These are phyloP conservation scores for Acrobeloides nanus DNA, from an alignment of 2,888 invertebrate species.

Conservation along the genomic window DNA sequence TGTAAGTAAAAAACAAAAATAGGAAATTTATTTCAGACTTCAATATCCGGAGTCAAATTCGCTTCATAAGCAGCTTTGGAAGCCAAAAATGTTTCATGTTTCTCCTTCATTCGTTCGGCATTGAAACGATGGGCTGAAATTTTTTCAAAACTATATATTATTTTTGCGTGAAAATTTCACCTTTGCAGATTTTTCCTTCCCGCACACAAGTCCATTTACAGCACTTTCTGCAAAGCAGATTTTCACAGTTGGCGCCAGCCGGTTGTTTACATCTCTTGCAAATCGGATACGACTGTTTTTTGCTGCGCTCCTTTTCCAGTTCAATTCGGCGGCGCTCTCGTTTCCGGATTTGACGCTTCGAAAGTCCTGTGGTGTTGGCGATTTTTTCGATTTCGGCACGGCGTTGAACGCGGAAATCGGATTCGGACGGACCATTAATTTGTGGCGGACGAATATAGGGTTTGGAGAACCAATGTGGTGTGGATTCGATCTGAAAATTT, in stretches of 20 bases:
- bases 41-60: no score
- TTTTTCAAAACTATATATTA: neutral
- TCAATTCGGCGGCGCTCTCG: constrained; percentile 21
- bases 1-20: no score
- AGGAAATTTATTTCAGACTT: no score
- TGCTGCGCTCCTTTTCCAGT: constrained; percentile 9
- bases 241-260: constrained; percentile 32
- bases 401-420: constrained; percentile 19
- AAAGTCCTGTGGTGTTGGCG: constrained; percentile 26
- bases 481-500: constrained; percentile 26
- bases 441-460: constrained; percentile 42
- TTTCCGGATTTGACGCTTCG: constrained; percentile 27
- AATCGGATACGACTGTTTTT: constrained; percentile 21
- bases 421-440: constrained; percentile 2
- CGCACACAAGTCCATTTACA: constrained; percentile 37
- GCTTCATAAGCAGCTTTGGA: no score
- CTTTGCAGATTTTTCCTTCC: constrained; percentile 4
- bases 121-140: no score
- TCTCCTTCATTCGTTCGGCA: no score
- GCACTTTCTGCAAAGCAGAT: constrained; percentile 41
- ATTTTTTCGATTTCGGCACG: constrained; percentile 23
- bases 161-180: neutral
- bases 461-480: constrained; percentile 47
- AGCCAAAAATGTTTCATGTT: no score
- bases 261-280: constrained; percentile 42